Conservation (phyloP, 2,888 invertebrate genomes). For the Agriotes lineatus region DNA sequence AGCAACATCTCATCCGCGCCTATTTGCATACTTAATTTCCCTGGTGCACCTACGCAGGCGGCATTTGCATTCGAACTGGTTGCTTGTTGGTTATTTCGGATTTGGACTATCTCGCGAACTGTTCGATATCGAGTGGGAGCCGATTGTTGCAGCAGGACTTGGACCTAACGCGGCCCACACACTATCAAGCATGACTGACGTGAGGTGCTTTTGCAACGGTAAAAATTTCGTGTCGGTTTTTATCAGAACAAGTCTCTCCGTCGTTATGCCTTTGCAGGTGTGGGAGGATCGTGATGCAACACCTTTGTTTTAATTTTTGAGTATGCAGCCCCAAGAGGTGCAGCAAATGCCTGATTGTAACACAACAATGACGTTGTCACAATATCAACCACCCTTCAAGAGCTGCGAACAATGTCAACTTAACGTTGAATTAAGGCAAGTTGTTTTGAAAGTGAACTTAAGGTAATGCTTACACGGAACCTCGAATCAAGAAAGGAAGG, state of each 20-base stretch:
- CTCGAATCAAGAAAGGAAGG: too few relatives aligned
- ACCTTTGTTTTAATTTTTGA: too few relatives aligned
- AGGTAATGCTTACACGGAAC: too few relatives aligned
- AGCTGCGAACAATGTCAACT: too few relatives aligned
- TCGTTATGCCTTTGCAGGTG: too few relatives aligned
- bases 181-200: background rate
- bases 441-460: too few relatives aligned
- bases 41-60: conserved; percentile 25
- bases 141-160: conserved; percentile 29
- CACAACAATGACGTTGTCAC: too few relatives aligned
- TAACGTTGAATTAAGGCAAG: too few relatives aligned
- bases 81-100: conserved; percentile 26
- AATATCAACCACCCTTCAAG: too few relatives aligned
- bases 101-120: conserved; percentile 33
- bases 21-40: conserved; percentile 26
- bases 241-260: background rate
- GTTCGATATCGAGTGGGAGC: conserved; percentile 33
- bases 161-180: conserved; percentile 29
- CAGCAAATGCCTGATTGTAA: too few relatives aligned
- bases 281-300: too few relatives aligned
- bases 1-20: background rate
- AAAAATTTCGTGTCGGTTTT: background rate
- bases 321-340: too few relatives aligned
- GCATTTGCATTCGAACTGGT: conserved; percentile 31
- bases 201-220: background rate